A percentile compares a stretch with the other conserved stretches of the same genome.
Evolutionary conservation across 2,888 invertebrate genomes (phyloP).

Genomic region (Drosophila yooni): DNA sequence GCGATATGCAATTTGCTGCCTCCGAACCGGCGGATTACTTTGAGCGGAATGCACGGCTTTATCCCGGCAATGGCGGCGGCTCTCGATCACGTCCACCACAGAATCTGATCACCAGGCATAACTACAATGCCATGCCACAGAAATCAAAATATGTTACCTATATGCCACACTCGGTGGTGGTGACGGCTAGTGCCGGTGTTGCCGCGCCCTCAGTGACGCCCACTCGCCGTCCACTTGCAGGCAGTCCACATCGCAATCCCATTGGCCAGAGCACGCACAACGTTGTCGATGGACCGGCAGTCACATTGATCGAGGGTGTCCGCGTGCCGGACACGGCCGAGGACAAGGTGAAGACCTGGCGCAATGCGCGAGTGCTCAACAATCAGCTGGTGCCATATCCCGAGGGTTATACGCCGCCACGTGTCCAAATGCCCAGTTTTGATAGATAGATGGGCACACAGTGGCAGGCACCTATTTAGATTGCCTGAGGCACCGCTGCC

Average conservation of each 20-base stretch:
- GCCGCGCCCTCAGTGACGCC: slow-evolving; percentile 47
- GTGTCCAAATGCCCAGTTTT: slow-evolving; percentile 85
- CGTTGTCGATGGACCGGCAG: slow-evolving; percentile 81
- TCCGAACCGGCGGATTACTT: slow-evolving; percentile 56
- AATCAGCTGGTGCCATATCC: slow-evolving; percentile 92
- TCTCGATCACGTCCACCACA: slow-evolving; percentile 59
- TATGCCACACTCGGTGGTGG: slow-evolving; percentile 74
- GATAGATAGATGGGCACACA: slow-evolving; percentile 62
- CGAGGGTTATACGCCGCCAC: slow-evolving; percentile 88
- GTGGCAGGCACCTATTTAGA: background rate
- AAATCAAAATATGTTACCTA: slow-evolving; percentile 69
- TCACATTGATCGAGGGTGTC: slow-evolving; percentile 89
- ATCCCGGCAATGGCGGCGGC: slow-evolving; percentile 32
- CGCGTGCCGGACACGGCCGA: slow-evolving; percentile 94
- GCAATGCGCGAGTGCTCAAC: slow-evolving; percentile 95
- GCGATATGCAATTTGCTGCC: slow-evolving; percentile 62
- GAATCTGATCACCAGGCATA: slow-evolving; percentile 78
- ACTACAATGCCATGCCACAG: slow-evolving; percentile 60
- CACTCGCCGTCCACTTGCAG: slow-evolving; percentile 28
- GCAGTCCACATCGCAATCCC: slow-evolving; percentile 67
- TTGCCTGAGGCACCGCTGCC: background rate
- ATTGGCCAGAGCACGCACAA: slow-evolving; percentile 66
- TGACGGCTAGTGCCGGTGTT: slow-evolving; percentile 71
- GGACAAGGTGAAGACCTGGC: slow-evolving; percentile 92
- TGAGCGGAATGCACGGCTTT: slow-evolving; percentile 59